A percentile compares a stretch with the other conserved stretches of the same genome.
Conservation (phyloP, 2,113 vertebrate genomes). For the Pardalotus punctatus region DNA sequence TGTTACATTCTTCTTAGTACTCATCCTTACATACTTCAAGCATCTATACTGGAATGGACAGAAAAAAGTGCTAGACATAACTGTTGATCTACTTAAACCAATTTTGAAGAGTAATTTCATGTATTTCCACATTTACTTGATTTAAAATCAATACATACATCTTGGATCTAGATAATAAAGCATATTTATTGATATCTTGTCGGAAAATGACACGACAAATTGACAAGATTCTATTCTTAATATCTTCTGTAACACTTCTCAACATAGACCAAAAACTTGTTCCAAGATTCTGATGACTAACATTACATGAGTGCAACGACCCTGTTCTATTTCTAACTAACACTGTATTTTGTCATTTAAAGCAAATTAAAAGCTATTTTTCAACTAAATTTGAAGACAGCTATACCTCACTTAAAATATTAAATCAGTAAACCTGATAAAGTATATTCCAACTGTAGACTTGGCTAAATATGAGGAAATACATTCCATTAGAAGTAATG, state of each 20-base stretch:
- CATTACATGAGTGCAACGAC: not conserved
- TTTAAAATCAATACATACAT: not conserved
- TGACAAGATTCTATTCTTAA: not conserved
- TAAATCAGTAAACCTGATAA: not conserved
- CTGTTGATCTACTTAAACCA: not conserved
- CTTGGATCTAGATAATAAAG: not conserved
- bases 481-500: not conserved
- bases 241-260: not conserved
- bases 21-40: not conserved
- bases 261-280: not conserved
- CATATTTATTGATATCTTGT: not conserved
- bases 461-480: not conserved
- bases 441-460: not conserved
- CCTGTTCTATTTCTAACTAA: not conserved
- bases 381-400: not conserved
- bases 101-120: not conserved
- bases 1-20: not conserved
- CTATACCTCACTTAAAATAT: not conserved
- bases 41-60: not conserved
- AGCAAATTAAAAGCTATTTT: not conserved
- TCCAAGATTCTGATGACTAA: not conserved
- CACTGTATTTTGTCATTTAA: not conserved
- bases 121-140: not conserved
- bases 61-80: not conserved
- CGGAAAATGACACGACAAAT: fast-evolving